Base-by-base conservation (phyloP, 2,888 invertebrate species). In the Coleophora flavipennella region DNA sequence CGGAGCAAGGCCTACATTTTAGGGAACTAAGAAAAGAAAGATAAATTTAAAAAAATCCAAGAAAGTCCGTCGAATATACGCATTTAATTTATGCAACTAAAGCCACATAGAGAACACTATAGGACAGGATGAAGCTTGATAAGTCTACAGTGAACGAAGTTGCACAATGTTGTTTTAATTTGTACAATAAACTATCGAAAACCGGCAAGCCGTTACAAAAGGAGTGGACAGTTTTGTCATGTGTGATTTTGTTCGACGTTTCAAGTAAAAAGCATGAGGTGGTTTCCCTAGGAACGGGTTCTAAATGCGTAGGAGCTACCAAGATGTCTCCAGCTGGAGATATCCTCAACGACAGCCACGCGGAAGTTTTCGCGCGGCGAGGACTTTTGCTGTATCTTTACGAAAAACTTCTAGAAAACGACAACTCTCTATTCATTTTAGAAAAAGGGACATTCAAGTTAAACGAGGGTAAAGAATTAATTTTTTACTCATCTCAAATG, bases 291-390 rank as follows among this genome's bases (percentile, higher is more conserved):
- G 96, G 94, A 2, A 95, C 95, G 2, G 97, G 97, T 1, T 92
- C 97, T 0, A 97, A 96, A 80, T 97, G 97, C 69, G 87, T 97
- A 46, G 96, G 96, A 1, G 84, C 87, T 40, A 73, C 77, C 2
- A 88, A 89, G 66, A 80, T 92, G 78, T 90, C 89, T 38, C 57
- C 79, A 2, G 67, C 65, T 25, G 96, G 96, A 1, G 88, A 89
- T 53, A 84, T 92, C 44, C 58, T 98, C 10, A 94, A 94, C 64
- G 97, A 98, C 69, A 94, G 94, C 31, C 97, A 98, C 78, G 96
- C 97, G 1, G 97, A 98, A 85, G 87, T 96, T 14, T 77, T 97
- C 37, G 92, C 95, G 6, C 86, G 97, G 51, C 86, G 97, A 53
- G 92, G 91, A 0, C 93, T 97, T 58, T 53, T 96, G 13, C 77